phyloP scores from a whole-genome alignment of 2,113 vertebrate species.

The Gavia stellata region DNA sequence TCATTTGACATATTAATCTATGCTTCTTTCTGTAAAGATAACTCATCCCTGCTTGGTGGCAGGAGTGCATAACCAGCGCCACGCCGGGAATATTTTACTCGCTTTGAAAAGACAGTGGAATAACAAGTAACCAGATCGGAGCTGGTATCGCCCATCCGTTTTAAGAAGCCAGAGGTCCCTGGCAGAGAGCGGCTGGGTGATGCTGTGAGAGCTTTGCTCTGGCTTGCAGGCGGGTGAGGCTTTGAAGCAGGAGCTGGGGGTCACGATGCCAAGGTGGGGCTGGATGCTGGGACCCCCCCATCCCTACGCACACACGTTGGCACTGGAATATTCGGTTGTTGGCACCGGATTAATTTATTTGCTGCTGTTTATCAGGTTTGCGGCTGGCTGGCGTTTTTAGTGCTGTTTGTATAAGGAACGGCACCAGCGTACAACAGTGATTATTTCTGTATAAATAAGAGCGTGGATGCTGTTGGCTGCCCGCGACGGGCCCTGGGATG shows the following conservation, averaged over 20 bases:
- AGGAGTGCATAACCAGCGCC: conserved; percentile 3
- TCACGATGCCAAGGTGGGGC: background rate
- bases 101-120: background rate
- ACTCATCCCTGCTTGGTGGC: conserved; percentile 15
- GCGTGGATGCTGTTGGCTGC: background rate
- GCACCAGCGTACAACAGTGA: background rate
- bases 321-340: background rate
- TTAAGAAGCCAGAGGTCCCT: background rate
- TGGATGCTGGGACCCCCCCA: background rate
- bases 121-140: background rate
- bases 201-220: background rate
- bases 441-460: conserved; percentile 38
- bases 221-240: background rate
- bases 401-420: background rate
- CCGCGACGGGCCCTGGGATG: background rate
- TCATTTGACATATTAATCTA: conserved; percentile 57
- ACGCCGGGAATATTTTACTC: conserved; percentile 32
- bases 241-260: background rate
- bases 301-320: accelerated
- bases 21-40: conserved; percentile 45
- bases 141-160: background rate
- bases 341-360: background rate
- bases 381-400: background rate
- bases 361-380: background rate
- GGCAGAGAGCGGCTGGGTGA: accelerated